A percentile compares a stretch with the other conserved stretches of the same genome.
These are phyloP conservation scores for Grammomys surdaster DNA, from an alignment of 2,113 vertebrate genomes.

Conservation along the genomic window DNA sequence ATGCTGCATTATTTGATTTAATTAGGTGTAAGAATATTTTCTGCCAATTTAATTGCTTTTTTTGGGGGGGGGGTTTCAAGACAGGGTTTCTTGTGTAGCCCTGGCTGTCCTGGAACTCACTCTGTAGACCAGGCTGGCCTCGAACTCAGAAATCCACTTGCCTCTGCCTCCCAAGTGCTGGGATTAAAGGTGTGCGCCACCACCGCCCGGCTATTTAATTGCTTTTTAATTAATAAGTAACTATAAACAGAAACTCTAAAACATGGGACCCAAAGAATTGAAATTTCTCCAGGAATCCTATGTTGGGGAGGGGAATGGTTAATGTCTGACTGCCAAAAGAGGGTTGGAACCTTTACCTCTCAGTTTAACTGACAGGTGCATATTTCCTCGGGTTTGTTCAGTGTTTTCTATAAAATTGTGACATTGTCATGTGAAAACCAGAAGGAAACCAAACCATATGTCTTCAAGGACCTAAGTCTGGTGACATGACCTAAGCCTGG, in stretches of 20 bases:
- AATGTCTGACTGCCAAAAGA: neutral
- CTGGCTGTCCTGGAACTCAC: too few species aligned
- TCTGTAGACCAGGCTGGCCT: too few species aligned
- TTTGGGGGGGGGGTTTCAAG: too few species aligned
- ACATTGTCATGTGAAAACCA: neutral
- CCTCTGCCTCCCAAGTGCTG: too few species aligned
- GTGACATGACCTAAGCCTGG: neutral
- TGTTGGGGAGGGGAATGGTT: neutral
- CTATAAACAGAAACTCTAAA: neutral
- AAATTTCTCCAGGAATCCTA: neutral
- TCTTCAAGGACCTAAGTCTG: neutral
- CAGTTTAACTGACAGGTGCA: neutral
- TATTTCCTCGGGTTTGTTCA: neutral
- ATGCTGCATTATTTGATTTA: neutral
- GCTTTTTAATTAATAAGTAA: neutral
- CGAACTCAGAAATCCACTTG: too few species aligned
- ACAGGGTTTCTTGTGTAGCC: too few species aligned
- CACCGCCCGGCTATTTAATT: neutral
- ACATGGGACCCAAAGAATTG: neutral
- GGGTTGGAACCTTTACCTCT: too few species aligned
- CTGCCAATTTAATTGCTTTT: neutral
- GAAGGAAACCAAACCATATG: neutral
- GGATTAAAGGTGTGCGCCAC: too few species aligned
- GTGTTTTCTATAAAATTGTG: neutral
- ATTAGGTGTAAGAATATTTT: too few species aligned